phyloP scores from a whole-genome alignment of 2,797 vertebrate species.

The Trematomus bernacchii region DNA sequence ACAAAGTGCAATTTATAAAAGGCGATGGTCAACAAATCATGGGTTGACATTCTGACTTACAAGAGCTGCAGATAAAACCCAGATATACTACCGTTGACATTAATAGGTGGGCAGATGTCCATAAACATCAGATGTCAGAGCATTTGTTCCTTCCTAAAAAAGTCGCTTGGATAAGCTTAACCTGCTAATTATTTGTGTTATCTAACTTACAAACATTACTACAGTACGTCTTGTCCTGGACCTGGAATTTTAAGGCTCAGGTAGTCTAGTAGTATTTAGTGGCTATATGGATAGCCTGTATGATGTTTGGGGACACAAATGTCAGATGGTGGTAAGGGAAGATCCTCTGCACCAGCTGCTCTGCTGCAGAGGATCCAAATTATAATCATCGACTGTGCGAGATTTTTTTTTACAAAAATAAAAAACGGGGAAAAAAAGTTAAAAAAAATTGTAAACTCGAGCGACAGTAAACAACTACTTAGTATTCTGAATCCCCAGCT shows the following conservation, averaged over 20 bases:
- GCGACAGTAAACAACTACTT: slow-evolving; percentile 52
- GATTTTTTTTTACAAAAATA: too few relatives aligned
- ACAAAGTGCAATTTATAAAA: neutral
- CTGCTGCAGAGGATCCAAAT: slow-evolving; percentile 19
- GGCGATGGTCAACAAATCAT: neutral
- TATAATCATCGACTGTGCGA: slow-evolving; percentile 32
- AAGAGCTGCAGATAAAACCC: neutral
- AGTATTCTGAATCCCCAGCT: slow-evolving; percentile 20
- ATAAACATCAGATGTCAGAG: neutral
- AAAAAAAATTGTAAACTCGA: neutral
- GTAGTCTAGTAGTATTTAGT: neutral
- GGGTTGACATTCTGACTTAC: neutral
- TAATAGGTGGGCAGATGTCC: neutral
- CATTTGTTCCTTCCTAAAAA: too few relatives aligned
- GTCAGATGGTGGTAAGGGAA: slow-evolving; percentile 9
- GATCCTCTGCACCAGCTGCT: slow-evolving; percentile 57
- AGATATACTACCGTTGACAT: neutral
- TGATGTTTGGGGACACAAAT: slow-evolving; percentile 34
- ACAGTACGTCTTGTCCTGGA: neutral
- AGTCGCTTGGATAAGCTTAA: too few relatives aligned
- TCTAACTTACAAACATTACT: neutral
- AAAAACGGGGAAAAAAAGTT: too few relatives aligned
- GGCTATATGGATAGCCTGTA: neutral
- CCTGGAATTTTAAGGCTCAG: too few relatives aligned
- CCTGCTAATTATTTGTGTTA: neutral